These are phyloP conservation scores for Aculops lycopersici DNA, from an alignment of 1,140 invertebrate genomes.

Conservation along the genomic window DNA sequence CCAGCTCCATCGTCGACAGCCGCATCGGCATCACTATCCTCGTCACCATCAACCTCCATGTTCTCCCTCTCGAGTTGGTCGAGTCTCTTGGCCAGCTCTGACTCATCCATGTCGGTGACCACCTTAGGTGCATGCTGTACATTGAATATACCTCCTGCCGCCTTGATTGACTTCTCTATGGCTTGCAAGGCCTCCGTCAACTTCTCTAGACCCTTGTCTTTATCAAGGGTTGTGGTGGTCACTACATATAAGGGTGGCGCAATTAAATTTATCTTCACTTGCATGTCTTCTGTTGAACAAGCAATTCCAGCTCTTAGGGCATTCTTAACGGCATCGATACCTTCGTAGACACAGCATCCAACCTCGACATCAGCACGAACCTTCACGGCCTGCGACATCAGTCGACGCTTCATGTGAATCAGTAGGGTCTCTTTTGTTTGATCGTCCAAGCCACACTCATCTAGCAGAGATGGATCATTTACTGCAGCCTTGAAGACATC, in stretches of 20 bases:
- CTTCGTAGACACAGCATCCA: conserved; percentile 78
- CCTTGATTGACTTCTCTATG: conserved; percentile 48
- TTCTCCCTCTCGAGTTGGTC: conserved; percentile 72
- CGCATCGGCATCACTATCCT: conserved; percentile 37
- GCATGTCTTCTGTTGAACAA: conserved; percentile 61
- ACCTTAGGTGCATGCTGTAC: conserved; percentile 87
- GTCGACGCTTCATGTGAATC: conserved; percentile 71
- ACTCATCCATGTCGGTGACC: conserved; percentile 86
- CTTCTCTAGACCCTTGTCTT: conserved; percentile 57
- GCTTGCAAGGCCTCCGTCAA: conserved; percentile 56
- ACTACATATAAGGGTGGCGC: conserved; percentile 93
- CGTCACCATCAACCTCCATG: conserved; percentile 43
- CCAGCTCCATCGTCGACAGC: too few relatives aligned
- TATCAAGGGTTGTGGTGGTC: conserved; percentile 86
- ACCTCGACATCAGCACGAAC: conserved; percentile 86
- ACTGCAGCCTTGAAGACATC: conserved; percentile 97
- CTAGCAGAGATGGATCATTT: conserved; percentile 58
- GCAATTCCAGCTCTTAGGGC: conserved; percentile 68
- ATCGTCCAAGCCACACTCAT: conserved; percentile 79
- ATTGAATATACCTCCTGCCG: conserved; percentile 61
- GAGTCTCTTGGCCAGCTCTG: conserved; percentile 64
- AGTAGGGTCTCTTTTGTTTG: conserved; percentile 66
- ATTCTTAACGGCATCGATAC: conserved; percentile 88
- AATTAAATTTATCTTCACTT: conserved; percentile 94
- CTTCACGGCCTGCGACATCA: conserved; percentile 92